These are phyloP conservation scores for Operophtera brumata DNA, from an alignment of 2,888 invertebrate species.

Conservation along the genomic window DNA sequence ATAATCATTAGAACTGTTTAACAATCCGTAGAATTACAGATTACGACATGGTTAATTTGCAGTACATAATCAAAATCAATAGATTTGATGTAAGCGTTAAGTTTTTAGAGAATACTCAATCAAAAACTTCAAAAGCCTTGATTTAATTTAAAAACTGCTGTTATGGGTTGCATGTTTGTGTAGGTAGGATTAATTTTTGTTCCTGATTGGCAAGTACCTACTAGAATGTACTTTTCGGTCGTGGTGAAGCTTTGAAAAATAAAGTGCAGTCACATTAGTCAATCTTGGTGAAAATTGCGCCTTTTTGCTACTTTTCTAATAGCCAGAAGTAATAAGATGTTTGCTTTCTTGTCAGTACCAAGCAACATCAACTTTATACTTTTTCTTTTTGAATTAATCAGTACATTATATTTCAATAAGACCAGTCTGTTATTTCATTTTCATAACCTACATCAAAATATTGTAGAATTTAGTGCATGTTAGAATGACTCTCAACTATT, in stretches of 20 bases:
- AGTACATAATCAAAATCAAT: conserved; percentile 15
- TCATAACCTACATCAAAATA: conserved; percentile 27
- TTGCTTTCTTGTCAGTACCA: not conserved
- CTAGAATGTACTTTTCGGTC: not conserved
- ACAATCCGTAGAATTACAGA: conserved; percentile 17
- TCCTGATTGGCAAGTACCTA: not conserved
- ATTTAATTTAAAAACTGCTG: conserved; percentile 17
- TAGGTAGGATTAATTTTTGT: not conserved
- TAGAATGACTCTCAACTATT: conserved; percentile 61
- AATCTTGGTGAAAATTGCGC: not conserved
- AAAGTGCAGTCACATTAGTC: not conserved
- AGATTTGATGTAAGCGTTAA: conserved; percentile 27
- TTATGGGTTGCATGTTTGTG: conserved; percentile 7
- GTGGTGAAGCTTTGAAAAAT: not conserved
- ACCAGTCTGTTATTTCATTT: conserved; percentile 11
- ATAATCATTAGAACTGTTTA: conserved; percentile 27
- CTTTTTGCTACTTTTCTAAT: not conserved
- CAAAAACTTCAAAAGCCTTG: conserved; percentile 15
- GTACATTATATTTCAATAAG: conserved; percentile 13
- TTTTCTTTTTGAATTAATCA: conserved; percentile 1
- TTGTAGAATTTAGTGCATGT: conserved; percentile 51
- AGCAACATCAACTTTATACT: not conserved
- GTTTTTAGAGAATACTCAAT: conserved; percentile 34
- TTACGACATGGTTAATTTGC: conserved; percentile 21
- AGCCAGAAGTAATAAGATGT: not conserved